A percentile compares a stretch with the other conserved stretches of the same genome.
These are phyloP conservation scores for Diploscapter pachys DNA, from an alignment of 1,140 invertebrate species.

Conservation along the genomic window DNA sequence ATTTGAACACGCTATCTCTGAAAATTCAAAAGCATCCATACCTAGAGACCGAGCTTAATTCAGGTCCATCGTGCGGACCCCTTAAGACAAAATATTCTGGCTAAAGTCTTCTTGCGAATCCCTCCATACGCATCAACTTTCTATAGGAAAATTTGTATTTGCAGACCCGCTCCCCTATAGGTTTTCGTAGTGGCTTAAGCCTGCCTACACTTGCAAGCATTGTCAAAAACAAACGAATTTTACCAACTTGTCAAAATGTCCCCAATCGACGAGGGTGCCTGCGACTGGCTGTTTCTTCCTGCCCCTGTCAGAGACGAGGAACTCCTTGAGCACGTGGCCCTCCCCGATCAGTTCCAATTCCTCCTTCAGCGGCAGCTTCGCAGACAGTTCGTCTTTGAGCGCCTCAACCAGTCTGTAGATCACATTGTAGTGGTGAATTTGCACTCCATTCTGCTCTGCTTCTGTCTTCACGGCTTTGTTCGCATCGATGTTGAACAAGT, in stretches of 20 bases:
- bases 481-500: slow-evolving; percentile 51
- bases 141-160: neutral
- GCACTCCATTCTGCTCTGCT: slow-evolving; percentile 41
- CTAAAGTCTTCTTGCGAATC: neutral
- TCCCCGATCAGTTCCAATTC: slow-evolving; percentile 48
- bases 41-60: neutral
- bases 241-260: slow-evolving; percentile 45
- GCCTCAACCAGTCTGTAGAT: slow-evolving; percentile 51
- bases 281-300: slow-evolving; percentile 53
- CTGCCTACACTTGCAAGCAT: no score
- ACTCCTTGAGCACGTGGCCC: slow-evolving; percentile 54
- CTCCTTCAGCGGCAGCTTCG: slow-evolving; percentile 22
- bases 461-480: slow-evolving; percentile 27
- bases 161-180: no score
- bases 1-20: slow-evolving; percentile 38
- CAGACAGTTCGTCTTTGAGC: slow-evolving; percentile 43
- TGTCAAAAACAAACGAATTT: neutral
- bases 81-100: neutral
- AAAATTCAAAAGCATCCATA: neutral
- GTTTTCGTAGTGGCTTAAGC: no score
- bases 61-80: neutral
- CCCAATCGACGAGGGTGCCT: slow-evolving; percentile 52
- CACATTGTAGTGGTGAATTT: slow-evolving; percentile 50
- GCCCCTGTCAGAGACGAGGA: slow-evolving; percentile 46
- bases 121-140: neutral